phyloP scores from a whole-genome alignment of 2,888 invertebrate species.

The Acanthosepion lycidas region DNA sequence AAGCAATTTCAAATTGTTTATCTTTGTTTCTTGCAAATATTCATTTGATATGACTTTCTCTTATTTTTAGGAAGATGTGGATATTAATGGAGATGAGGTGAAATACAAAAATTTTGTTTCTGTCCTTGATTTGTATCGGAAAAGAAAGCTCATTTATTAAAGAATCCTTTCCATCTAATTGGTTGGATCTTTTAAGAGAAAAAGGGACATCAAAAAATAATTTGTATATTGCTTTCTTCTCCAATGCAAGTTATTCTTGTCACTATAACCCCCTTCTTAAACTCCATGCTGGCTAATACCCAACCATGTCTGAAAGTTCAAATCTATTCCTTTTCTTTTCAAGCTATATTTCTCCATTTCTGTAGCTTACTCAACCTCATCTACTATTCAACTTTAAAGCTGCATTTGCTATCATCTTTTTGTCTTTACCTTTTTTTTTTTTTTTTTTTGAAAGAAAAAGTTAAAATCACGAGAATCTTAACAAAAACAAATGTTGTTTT shows the following conservation, averaged over 20 bases:
- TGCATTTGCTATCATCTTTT: not conserved
- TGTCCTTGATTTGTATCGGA: not conserved
- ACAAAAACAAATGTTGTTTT: no score
- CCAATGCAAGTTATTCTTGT: not conserved
- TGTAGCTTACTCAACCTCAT: not conserved
- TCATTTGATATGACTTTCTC: constrained; percentile 37
- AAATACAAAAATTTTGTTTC: not conserved
- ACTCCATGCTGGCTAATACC: not conserved
- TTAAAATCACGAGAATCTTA: no score
- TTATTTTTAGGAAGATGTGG: not conserved
- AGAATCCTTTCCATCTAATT: not conserved
- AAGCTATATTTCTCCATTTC: not conserved
- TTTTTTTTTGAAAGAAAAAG: no score
- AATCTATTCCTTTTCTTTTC: not conserved
- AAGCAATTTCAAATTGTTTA: no score
- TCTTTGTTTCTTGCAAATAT: not conserved
- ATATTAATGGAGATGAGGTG: not conserved
- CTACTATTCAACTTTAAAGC: no score
- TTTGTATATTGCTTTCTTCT: not conserved
- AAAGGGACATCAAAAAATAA: not conserved
- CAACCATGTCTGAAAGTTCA: not conserved
- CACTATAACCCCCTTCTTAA: not conserved
- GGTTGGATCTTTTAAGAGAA: not conserved
- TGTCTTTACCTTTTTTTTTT: no score
- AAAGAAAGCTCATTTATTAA: not conserved